phyloP scores from a whole-genome alignment of 2,797 vertebrate species.

The Sebastiscus tertius region DNA sequence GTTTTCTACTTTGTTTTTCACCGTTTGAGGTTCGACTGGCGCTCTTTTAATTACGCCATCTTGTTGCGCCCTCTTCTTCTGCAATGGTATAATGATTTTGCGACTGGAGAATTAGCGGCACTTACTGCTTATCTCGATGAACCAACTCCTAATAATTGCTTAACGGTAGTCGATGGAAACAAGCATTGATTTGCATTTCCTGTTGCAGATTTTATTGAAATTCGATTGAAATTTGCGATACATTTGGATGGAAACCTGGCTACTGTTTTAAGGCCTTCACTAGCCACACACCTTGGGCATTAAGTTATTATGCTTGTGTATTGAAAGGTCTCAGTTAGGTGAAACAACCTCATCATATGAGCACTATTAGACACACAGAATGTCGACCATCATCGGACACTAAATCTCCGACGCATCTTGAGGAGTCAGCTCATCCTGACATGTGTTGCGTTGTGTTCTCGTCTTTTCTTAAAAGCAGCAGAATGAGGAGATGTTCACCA shows the following conservation, averaged over 20 bases:
- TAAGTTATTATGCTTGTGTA: neutral
- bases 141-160: too few species aligned
- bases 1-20: neutral
- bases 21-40: neutral
- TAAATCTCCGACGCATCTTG: neutral
- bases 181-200: too few species aligned
- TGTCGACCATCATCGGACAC: neutral
- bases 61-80: neutral
- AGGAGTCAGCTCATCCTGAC: neutral
- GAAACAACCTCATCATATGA: neutral
- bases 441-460: neutral
- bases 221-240: too few species aligned
- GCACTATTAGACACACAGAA: neutral
- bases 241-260: too few species aligned
- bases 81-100: too few species aligned
- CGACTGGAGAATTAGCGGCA: fast-evolving
- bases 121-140: too few species aligned
- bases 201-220: too few species aligned
- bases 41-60: neutral
- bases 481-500: conserved; percentile 39
- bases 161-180: too few species aligned
- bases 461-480: conserved; percentile 11
- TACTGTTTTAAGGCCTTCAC: neutral
- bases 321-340: neutral
- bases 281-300: neutral